Conservation (phyloP, 1,140 invertebrate species). For the Sitophilus oryzae region DNA sequence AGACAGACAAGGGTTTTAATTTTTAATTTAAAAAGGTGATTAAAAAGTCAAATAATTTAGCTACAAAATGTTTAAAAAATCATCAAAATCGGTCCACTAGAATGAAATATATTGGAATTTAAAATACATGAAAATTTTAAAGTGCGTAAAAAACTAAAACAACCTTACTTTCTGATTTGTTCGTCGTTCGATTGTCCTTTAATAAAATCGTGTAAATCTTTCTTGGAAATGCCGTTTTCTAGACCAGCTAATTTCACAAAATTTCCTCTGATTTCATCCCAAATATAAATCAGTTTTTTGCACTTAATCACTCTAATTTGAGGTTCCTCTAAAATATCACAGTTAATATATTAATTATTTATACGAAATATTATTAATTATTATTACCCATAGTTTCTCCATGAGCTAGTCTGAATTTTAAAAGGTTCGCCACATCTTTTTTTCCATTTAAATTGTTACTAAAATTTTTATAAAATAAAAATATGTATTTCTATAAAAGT, state of each 20-base stretch:
- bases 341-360: not conserved
- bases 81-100: too few species aligned
- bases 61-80: too few species aligned
- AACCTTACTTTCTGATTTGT: slow-evolving; percentile 47
- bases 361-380: not conserved
- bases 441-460: slow-evolving; percentile 26
- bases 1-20: too few species aligned
- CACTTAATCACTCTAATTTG: slow-evolving; percentile 30
- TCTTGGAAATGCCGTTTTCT: slow-evolving; percentile 55
- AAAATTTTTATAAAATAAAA: slow-evolving; percentile 8
- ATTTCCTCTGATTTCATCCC: slow-evolving; percentile 44
- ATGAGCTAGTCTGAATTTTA: slow-evolving; percentile 45
- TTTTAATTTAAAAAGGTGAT: too few species aligned
- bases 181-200: slow-evolving; percentile 52
- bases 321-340: slow-evolving; percentile 25
- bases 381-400: slow-evolving; percentile 40
- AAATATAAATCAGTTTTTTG: slow-evolving; percentile 37
- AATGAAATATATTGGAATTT: not conserved
- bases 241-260: slow-evolving; percentile 62
- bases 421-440: slow-evolving; percentile 34
- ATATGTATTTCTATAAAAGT: not conserved
- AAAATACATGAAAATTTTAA: not conserved
- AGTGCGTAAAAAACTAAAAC: not conserved
- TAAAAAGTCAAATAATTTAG: too few species aligned
- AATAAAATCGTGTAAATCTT: slow-evolving; percentile 52